Base-by-base conservation (phyloP, 1,140 invertebrate genomes). In the Anthonomus grandis region DNA sequence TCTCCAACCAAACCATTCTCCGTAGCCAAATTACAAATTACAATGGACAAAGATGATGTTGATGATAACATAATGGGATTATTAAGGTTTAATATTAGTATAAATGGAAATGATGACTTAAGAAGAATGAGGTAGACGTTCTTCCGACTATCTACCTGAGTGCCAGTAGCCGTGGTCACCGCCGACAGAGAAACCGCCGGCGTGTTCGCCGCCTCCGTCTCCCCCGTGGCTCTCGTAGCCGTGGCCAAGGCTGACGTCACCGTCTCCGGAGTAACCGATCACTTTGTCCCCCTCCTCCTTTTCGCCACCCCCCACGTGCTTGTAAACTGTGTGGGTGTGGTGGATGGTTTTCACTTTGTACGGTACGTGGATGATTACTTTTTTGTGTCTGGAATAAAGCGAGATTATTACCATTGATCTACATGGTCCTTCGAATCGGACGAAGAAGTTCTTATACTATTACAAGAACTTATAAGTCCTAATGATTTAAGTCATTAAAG, bases 311-410 rank as follows among this genome's bases (percentile, higher is more conserved):
- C 65, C 67, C 22, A 81, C 71, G 60, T 81, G 79, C 56, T 81
- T 81, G 53, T 79, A 78, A 24, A 82, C 76, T 4, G 81, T 82
- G 65, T 81, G 80, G 24, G 79, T 81, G 64, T 82, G 80, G 57
- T 81, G 79, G 59, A 81, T 78, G 50, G 78, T 76, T 48, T 82
- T 81, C 37, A 82, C 78, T 63, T 78, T 80, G 61, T 78, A 69
- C 2, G 81, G 80, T 3, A 82, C 80, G 66, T 82, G 81, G 64
- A 82, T 81, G 55, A 82, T 74, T 39, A 82, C 76, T 63, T 81
- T 80, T 68, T 81, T 81, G 66, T 82, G 79, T 54, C 59, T 53
- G 36, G 74, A 76, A 63, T 46, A 6, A 31, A 34, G 15, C 10
- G 10, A 34, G 15, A 34, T 34, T 34, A 1, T 1, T 34, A 34